These are phyloP conservation scores for Heterodera schachtii DNA, from an alignment of 1,140 invertebrate species.

Conservation along the genomic window DNA sequence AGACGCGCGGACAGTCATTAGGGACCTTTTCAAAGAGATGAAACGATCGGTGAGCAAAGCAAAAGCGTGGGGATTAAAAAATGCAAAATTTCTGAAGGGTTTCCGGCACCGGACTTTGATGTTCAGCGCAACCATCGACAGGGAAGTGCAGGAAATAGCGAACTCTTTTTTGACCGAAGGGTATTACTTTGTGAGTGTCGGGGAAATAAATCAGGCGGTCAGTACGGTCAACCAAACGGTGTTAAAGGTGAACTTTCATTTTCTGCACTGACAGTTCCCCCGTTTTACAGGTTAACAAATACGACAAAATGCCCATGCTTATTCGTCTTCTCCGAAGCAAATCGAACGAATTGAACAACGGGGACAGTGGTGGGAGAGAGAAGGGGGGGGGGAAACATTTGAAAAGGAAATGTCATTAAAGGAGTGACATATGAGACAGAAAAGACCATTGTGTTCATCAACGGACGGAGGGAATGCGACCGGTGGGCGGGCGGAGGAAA, in stretches of 20 bases:
- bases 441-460: constrained; percentile 38
- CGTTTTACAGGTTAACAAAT: background rate
- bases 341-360: background rate
- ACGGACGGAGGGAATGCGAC: constrained; percentile 28
- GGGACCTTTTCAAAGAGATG: constrained; percentile 19
- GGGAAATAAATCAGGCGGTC: constrained; percentile 30
- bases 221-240: constrained; percentile 37
- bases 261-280: too few relatives aligned
- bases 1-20: background rate
- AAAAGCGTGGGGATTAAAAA: too few relatives aligned
- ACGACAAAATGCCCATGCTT: constrained; percentile 13
- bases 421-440: constrained; percentile 25
- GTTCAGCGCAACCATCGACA: constrained; percentile 44
- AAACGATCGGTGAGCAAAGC: background rate
- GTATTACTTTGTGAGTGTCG: constrained; percentile 36
- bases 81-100: constrained; percentile 3
- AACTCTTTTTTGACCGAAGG: constrained; percentile 29
- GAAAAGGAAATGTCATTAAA: constrained; percentile 2
- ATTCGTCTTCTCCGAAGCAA: constrained; percentile 8
- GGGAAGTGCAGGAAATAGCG: constrained; percentile 16
- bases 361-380: background rate
- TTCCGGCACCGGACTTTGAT: constrained; percentile 34
- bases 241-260: constrained; percentile 15
- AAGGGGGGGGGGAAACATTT: background rate
- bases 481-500: background rate